These are phyloP conservation scores for Pimpla rufipes DNA, from an alignment of 2,888 invertebrate species.

Conservation along the genomic window DNA sequence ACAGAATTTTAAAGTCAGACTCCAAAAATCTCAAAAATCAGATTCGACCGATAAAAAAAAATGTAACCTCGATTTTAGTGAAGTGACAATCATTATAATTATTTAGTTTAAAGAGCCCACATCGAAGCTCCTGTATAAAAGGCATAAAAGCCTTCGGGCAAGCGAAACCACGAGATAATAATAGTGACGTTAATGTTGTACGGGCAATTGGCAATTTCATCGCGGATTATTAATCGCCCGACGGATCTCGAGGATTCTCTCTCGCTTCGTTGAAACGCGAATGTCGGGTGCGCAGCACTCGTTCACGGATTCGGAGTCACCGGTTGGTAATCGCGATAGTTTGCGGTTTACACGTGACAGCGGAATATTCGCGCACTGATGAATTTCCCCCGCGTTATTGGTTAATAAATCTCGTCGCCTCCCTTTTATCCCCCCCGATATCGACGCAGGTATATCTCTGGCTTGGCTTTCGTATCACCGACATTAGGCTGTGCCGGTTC, in stretches of 20 bases:
- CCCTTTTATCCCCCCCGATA: slow-evolving; percentile 9
- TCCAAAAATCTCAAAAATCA: no score
- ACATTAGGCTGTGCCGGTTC: not conserved
- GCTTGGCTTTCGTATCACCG: not conserved
- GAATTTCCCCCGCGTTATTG: not conserved
- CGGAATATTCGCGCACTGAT: not conserved
- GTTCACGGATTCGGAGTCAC: not conserved
- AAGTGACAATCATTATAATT: no score
- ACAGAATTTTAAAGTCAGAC: no score
- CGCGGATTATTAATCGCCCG: not conserved
- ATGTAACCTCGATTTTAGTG: no score
- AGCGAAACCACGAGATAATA: not conserved
- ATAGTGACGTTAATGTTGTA: not conserved
- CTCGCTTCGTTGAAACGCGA: not conserved
- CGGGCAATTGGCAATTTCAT: not conserved
- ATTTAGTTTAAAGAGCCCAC: no score
- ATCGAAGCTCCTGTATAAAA: no score
- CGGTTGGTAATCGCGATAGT: not conserved
- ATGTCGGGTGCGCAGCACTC: not conserved
- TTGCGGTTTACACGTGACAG: not conserved
- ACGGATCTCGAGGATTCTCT: not conserved
- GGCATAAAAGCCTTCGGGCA: no score
- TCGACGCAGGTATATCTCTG: not conserved
- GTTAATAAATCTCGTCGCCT: slow-evolving; percentile 9
- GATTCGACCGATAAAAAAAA: no score